These are phyloP conservation scores for Melipona quadrifasciata DNA, from an alignment of 1,140 invertebrate genomes.

Conservation along the genomic window DNA sequence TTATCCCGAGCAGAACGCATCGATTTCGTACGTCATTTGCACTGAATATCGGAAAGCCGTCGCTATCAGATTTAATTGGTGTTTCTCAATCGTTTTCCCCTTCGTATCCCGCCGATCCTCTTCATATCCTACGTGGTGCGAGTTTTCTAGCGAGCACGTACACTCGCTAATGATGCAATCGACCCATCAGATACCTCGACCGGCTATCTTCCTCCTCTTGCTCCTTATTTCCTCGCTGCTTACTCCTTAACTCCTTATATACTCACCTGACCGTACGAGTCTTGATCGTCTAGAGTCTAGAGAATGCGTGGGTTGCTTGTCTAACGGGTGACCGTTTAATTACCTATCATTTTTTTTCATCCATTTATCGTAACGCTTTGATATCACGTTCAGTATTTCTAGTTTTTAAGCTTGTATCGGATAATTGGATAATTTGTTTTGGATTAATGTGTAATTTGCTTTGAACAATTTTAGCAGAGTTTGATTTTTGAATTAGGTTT, in stretches of 20 bases:
- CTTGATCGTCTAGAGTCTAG: conserved; percentile 35
- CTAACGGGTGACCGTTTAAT: conserved; percentile 60
- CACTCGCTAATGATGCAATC: conserved; percentile 73
- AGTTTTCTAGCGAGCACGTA: conserved; percentile 63
- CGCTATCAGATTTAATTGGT: conserved; percentile 63
- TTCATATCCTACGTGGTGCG: neutral
- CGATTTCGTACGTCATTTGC: conserved; percentile 48
- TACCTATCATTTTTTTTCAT: neutral
- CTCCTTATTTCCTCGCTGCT: conserved; percentile 56
- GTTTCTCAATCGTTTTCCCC: conserved; percentile 46
- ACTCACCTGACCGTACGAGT: conserved; percentile 68
- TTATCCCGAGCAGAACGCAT: conserved; percentile 20
- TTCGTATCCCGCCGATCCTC: neutral
- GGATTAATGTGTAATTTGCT: neutral
- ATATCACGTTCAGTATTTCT: neutral
- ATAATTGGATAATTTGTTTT: neutral
- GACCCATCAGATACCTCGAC: conserved; percentile 66
- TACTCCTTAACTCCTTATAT: conserved; percentile 64
- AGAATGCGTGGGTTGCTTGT: conserved; percentile 66
- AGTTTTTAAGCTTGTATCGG: neutral
- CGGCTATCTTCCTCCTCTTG: conserved; percentile 56
- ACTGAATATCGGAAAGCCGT: conserved; percentile 58
- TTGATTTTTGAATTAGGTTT: neutral
- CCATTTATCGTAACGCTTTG: neutral
- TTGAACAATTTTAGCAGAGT: neutral